Evolutionary conservation across 2,797 vertebrate genomes (phyloP), one percentile per base, ranked within the genome.

Genomic region (Chelidonichthys spinosus): DNA sequence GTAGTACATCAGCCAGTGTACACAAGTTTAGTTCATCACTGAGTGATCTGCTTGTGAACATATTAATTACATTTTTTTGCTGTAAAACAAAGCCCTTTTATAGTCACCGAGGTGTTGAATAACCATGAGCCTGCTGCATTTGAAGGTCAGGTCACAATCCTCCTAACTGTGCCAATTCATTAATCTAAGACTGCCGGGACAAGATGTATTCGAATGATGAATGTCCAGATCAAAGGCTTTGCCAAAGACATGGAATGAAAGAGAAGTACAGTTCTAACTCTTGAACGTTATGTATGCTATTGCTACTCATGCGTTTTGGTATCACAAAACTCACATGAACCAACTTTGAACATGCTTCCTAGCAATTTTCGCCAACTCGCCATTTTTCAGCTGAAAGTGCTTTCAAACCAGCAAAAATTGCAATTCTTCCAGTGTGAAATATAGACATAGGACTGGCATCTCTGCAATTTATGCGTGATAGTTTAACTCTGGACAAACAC

Each of bases 101-200:
- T 50, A 67, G 39, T 72, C 39, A 39, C 5, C 65, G 60, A 42
- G 36, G 15, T 64, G 46, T 63, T 86, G 61, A 84, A 59, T 84
- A 82, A 79, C 44, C 55, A 42, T n/a, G 61, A 69, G 61, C 62
- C 58, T 47, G 63, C 72, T 84, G 78, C 58, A 77, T 86, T 88
- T 93, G 91, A 92, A 93, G 89, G 91, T 92, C 89, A 90, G 62
- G 84, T 83, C 74, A 74, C 83, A 86, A 87, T 87, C 85, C 82
- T 86, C 46, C 79, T 86, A 63, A 78, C 81, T 69, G 69, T 85
- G 82, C 88, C 83, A 90, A 84, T 91, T 91, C 89, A 92, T 93
- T 94, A 92, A 84, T 84, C 74, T 25, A 25, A 25, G 25, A 76
- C 61, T 76, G 72, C 76, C 87, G 76, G 77, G 81, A 83, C 72